A percentile compares a stretch with the other conserved stretches of the same genome.
phyloP scores from a whole-genome alignment of 2,113 vertebrate genomes.

The Epinephelus lanceolatus region DNA sequence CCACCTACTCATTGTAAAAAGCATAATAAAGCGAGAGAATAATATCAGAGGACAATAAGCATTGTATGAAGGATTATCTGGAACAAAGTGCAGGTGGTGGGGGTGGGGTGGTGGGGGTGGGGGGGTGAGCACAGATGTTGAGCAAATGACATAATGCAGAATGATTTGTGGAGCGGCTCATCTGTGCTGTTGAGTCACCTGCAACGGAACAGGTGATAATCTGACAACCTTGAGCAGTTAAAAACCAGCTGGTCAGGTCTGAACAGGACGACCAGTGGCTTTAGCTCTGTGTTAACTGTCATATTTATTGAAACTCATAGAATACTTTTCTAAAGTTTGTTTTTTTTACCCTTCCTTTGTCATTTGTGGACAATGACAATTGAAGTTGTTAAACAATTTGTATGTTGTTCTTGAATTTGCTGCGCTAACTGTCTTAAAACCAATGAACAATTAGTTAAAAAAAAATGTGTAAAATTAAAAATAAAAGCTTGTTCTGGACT shows the following conservation, averaged over 20 bases:
- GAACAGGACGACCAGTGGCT: not conserved
- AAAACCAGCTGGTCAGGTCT: not conserved
- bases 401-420: too few relatives aligned
- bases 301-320: not conserved
- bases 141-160: conserved; percentile 46
- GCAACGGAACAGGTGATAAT: conserved; percentile 1
- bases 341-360: too few relatives aligned
- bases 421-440: too few relatives aligned
- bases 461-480: not conserved
- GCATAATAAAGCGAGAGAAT: not conserved
- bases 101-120: too few relatives aligned
- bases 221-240: not conserved
- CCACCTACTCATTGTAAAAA: not conserved
- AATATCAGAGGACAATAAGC: conserved; percentile 44
- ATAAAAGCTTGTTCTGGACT: not conserved
- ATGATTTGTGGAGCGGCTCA: conserved; percentile 36
- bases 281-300: not conserved
- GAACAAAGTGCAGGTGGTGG: not conserved
- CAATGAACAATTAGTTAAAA: too few relatives aligned
- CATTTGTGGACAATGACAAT: too few relatives aligned
- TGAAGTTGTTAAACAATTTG: not conserved
- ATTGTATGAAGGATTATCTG: conserved; percentile 54
- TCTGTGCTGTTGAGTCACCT: conserved; percentile 34
- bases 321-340: not conserved
- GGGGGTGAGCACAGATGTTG: conserved; percentile 55